phyloP scores from a whole-genome alignment of 2,113 vertebrate genomes.

The Junco hyemalis region DNA sequence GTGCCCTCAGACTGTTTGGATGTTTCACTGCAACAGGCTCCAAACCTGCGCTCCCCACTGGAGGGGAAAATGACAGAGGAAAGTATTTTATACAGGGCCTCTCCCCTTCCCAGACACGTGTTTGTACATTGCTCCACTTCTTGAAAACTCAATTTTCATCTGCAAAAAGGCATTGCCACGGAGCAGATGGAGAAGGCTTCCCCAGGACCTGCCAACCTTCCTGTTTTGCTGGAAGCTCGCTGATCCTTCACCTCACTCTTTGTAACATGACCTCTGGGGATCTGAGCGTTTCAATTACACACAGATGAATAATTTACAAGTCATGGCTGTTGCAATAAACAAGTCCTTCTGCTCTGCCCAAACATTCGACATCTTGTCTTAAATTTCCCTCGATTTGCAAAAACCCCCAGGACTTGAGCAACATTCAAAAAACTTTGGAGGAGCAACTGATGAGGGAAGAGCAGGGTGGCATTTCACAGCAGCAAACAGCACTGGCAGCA shows the following conservation, averaged over 20 bases:
- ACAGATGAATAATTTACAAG: constrained; percentile 59
- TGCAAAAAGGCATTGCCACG: not conserved
- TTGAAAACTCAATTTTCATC: not conserved
- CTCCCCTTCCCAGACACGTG: not conserved
- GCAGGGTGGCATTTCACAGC: not conserved
- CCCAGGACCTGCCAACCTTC: not conserved
- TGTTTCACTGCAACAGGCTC: not conserved
- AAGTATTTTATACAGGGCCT: not conserved
- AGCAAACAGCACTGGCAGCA: constrained; percentile 31
- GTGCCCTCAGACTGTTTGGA: not conserved
- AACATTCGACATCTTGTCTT: not conserved
- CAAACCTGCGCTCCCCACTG: not conserved
- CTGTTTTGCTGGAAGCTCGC: not conserved
- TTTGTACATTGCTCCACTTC: not conserved
- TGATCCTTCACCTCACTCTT: constrained; percentile 31
- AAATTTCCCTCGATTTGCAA: not conserved
- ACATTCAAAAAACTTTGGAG: not conserved
- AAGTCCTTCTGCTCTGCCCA: not conserved
- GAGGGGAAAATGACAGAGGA: not conserved
- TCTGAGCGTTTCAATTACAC: not conserved
- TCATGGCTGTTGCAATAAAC: not conserved
- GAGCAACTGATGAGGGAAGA: not conserved
- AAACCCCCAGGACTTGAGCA: not conserved
- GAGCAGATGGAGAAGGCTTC: not conserved
- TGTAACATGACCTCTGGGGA: constrained; percentile 3